phyloP scores from a whole-genome alignment of 2,888 invertebrate species.

The Blera fallax region DNA sequence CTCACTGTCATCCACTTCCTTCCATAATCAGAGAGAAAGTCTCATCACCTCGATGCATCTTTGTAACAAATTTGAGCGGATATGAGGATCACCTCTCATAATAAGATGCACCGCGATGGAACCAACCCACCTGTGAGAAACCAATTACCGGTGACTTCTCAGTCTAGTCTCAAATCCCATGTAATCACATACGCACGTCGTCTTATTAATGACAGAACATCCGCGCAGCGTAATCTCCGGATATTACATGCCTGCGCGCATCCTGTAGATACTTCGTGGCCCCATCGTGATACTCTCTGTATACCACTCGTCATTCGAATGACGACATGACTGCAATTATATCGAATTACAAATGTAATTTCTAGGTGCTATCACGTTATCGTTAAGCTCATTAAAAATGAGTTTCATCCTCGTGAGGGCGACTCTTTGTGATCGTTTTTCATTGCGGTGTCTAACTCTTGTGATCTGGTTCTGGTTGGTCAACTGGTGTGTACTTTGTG shows the following conservation, averaged over 20 bases:
- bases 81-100: constrained; percentile 13
- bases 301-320: constrained; percentile 37
- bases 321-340: constrained; percentile 66
- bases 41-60: not conserved
- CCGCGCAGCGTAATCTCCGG: constrained; percentile 49
- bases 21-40: not conserved
- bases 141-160: constrained; percentile 63
- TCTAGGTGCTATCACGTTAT: constrained; percentile 62
- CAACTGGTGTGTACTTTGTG: not conserved
- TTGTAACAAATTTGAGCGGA: constrained; percentile 11
- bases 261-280: constrained; percentile 33
- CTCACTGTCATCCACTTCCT: constrained; percentile 3
- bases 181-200: constrained; percentile 19
- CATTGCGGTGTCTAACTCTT: not conserved
- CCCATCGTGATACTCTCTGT: not conserved
- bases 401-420: constrained; percentile 9
- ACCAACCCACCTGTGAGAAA: constrained; percentile 59
- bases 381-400: constrained; percentile 58
- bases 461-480: constrained; percentile 30
- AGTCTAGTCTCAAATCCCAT: constrained; percentile 44
- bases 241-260: constrained; percentile 50
- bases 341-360: constrained; percentile 67
- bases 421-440: not conserved
- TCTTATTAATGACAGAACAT: constrained; percentile 11
- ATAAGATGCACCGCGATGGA: constrained; percentile 25